A percentile compares a stretch with the other conserved stretches of the same genome.
phyloP scores from a whole-genome alignment of 2,797 vertebrate genomes.

The Vespertilio murinus region DNA sequence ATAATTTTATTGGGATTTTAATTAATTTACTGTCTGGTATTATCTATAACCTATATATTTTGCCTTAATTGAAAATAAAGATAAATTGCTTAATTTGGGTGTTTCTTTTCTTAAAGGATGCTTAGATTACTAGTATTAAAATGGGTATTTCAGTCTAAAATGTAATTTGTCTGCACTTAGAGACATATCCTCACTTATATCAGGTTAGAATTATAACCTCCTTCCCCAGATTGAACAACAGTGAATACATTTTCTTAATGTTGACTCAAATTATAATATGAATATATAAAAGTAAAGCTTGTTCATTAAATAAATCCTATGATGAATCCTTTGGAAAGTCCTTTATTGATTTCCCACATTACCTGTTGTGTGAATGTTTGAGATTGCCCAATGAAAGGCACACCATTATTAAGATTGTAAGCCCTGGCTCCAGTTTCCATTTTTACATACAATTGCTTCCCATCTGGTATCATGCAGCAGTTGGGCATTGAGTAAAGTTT shows the following conservation, averaged over 20 bases:
- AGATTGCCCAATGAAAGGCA: background rate
- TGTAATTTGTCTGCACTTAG: background rate
- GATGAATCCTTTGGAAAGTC: background rate
- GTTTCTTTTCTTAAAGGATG: background rate
- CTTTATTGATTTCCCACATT: background rate
- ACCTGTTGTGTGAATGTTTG: background rate
- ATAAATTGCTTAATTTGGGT: background rate
- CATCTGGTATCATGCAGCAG: background rate
- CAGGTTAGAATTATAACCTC: background rate
- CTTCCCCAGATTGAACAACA: background rate
- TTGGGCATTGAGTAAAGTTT: background rate
- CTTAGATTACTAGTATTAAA: background rate
- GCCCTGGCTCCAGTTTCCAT: background rate
- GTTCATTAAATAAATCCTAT: background rate
- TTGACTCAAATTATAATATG: conserved; percentile 4
- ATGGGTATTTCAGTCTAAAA: background rate
- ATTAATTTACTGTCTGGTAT: background rate
- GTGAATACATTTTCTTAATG: background rate
- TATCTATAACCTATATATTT: conserved; percentile 1
- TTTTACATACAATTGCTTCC: background rate
- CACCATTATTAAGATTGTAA: background rate
- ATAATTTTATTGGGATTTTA: background rate
- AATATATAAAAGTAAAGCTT: background rate
- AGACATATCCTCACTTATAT: background rate
- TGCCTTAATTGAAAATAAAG: background rate